A percentile compares a stretch with the other conserved stretches of the same genome.
These are phyloP conservation scores for Poecilus cupreus DNA, from an alignment of 2,888 invertebrate genomes.

Conservation along the genomic window DNA sequence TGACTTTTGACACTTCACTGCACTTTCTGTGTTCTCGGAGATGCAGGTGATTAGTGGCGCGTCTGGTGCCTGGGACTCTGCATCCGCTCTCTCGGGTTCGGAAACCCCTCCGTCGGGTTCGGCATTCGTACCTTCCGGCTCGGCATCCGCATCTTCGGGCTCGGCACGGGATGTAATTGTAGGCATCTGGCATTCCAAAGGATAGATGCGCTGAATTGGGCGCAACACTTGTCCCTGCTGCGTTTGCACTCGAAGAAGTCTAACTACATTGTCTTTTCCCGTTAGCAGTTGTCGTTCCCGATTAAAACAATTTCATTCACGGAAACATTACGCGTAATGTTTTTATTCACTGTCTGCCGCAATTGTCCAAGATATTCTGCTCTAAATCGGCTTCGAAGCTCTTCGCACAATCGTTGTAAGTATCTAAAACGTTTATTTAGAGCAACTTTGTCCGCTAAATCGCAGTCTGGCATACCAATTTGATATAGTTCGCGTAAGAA, in stretches of 20 bases:
- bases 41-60: not conserved
- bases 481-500: too few relatives aligned
- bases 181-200: not conserved
- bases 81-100: too few relatives aligned
- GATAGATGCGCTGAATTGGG: not conserved
- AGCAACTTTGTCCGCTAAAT: too few relatives aligned
- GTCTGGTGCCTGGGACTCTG: not conserved
- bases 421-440: too few relatives aligned
- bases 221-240: not conserved
- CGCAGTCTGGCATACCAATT: too few relatives aligned
- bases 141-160: not conserved
- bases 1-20: not conserved
- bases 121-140: not conserved
- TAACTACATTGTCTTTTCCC: not conserved
- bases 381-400: too few relatives aligned
- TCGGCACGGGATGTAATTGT: too few relatives aligned
- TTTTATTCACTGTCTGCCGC: not conserved
- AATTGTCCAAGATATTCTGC: too few relatives aligned
- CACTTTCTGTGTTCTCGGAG: not conserved
- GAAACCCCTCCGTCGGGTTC: too few relatives aligned
- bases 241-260: conserved; percentile 3
- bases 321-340: not conserved
- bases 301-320: not conserved
- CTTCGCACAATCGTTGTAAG: too few relatives aligned
- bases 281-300: not conserved